A percentile compares a stretch with the other conserved stretches of the same genome.
These are phyloP conservation scores for Minunthozetes semirufus DNA, from an alignment of 2,888 invertebrate species.

Conservation along the genomic window DNA sequence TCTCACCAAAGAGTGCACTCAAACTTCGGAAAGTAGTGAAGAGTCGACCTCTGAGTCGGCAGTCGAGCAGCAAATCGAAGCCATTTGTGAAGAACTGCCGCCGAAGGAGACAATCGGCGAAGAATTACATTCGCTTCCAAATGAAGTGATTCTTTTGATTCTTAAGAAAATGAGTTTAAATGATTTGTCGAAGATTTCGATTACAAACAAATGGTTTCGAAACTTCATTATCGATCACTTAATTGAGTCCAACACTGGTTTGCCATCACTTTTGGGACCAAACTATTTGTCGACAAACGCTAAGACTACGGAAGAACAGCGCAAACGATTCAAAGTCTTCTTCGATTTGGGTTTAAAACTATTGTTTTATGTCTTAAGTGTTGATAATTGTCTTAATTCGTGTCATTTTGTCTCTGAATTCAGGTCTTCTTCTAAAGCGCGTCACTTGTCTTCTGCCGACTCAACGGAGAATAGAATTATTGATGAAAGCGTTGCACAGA, in stretches of 20 bases:
- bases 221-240: slow-evolving; percentile 24
- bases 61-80: too few species aligned
- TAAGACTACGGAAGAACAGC: neutral
- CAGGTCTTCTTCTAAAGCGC: slow-evolving; percentile 29
- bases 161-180: neutral
- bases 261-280: neutral
- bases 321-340: neutral
- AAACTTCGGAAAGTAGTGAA: too few species aligned
- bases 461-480: neutral
- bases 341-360: neutral
- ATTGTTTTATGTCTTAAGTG: neutral
- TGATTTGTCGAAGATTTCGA: neutral
- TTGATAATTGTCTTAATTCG: too few species aligned
- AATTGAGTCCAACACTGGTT: slow-evolving; percentile 3
- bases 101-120: neutral
- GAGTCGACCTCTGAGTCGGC: too few species aligned
- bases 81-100: too few species aligned
- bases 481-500: neutral
- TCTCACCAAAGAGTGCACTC: too few species aligned
- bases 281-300: neutral
- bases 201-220: slow-evolving; percentile 27
- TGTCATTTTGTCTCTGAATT: neutral
- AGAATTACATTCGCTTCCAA: neutral
- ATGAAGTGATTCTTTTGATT: slow-evolving; percentile 12
- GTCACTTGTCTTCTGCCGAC: slow-evolving; percentile 27